Evolutionary conservation across 2,888 invertebrate species (phyloP).

Genomic region (Vannuccia rotundouncinata): DNA sequence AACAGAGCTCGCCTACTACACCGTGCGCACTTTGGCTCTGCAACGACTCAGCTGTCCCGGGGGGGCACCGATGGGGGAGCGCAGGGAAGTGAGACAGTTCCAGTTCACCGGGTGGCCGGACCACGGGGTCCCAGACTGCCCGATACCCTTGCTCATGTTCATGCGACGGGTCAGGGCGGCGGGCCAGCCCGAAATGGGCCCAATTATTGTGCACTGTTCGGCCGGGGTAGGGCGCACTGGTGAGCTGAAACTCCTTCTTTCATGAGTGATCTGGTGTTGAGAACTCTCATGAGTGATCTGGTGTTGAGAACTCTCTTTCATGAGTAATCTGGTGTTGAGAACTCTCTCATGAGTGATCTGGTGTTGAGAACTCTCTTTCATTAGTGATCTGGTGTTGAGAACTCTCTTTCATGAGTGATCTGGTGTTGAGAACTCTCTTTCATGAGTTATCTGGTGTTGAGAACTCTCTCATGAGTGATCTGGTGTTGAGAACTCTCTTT

Average conservation of each 20-base stretch:
- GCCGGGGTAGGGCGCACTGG: constrained; percentile 85
- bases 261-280: no score
- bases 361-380: no score
- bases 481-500: no score
- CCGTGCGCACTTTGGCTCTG: constrained; percentile 76
- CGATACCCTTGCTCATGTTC: constrained; percentile 95
- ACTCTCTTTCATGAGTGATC: no score
- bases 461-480: no score
- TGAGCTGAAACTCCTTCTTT: background rate
- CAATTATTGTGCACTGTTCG: constrained; percentile 84
- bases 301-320: no score
- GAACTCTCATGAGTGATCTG: background rate
- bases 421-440: no score
- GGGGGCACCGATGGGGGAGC: constrained; percentile 49
- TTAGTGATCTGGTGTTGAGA: no score
- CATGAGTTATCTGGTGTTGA: no score
- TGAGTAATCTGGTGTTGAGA: no score
- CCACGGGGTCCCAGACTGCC: constrained; percentile 95
- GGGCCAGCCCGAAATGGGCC: constrained; percentile 79
- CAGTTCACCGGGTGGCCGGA: constrained; percentile 99
- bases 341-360: no score
- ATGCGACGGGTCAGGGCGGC: constrained; percentile 73
- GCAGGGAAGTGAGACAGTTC: constrained; percentile 87
- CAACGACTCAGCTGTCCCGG: constrained; percentile 7
- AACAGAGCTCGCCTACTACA: constrained; percentile 93